Evolutionary conservation across 2,797 vertebrate genomes (phyloP).

Genomic region (Acanthornis magna): DNA sequence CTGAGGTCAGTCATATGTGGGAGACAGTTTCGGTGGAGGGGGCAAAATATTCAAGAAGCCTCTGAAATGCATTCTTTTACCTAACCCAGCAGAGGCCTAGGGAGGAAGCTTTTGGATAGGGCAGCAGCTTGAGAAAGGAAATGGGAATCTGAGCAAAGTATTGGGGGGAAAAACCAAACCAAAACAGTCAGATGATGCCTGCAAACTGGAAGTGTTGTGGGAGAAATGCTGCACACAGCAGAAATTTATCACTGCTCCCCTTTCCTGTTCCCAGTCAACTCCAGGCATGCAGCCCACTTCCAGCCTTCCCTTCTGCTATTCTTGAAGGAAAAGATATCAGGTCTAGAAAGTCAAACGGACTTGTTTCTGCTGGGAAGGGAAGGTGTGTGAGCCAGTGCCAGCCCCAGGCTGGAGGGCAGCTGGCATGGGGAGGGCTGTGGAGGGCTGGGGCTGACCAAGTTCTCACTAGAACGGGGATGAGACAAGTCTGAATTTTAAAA

Average conservation of each 20-base stretch:
- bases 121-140: not conserved
- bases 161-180: not conserved
- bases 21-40: not conserved
- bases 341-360: not conserved
- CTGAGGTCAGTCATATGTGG: accelerated
- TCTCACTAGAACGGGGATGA: not conserved
- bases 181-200: not conserved
- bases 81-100: accelerated
- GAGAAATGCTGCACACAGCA: not conserved
- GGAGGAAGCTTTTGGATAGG: not conserved
- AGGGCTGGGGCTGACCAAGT: not conserved
- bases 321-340: not conserved
- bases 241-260: not conserved
- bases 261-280: not conserved
- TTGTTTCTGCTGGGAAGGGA: not conserved
- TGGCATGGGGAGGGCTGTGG: not conserved
- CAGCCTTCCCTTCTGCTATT: not conserved
- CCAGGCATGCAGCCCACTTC: not conserved
- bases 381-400: not conserved
- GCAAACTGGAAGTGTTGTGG: not conserved
- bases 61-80: not conserved
- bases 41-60: not conserved
- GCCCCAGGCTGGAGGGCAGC: not conserved
- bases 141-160: not conserved
- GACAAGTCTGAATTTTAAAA: not conserved